A percentile compares a stretch with the other conserved stretches of the same genome.
Conservation (phyloP, 2,113 vertebrate species). For the Mastomys coucha region DNA sequence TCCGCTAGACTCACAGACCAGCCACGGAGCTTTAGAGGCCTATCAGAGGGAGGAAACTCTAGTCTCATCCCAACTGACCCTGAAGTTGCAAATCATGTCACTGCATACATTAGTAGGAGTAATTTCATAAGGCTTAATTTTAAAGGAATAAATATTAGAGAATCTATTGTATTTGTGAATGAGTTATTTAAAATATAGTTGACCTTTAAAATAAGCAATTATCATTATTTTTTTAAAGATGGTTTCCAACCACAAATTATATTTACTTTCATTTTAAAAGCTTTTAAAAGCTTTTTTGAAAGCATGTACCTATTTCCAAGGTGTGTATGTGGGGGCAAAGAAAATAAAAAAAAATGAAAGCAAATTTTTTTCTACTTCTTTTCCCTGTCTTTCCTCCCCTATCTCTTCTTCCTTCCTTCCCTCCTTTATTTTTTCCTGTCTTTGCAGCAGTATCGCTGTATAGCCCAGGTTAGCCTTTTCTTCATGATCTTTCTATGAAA, state of each 20-base stretch:
- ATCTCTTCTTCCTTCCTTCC: background rate
- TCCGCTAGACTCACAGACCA: constrained; percentile 3
- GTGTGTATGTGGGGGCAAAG: background rate
- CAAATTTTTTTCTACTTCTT: too few species aligned
- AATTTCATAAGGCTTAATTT: constrained; percentile 48
- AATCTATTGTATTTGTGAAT: constrained; percentile 60
- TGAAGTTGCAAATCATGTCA: background rate
- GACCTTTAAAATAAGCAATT: constrained; percentile 57
- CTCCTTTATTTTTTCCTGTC: background rate
- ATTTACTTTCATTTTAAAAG: constrained; percentile 25
- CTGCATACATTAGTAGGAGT: background rate
- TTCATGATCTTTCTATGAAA: background rate
- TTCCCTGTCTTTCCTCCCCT: background rate
- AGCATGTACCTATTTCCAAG: constrained; percentile 48
- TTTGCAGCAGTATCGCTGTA: background rate
- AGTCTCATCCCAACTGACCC: background rate
- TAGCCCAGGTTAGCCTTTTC: background rate
- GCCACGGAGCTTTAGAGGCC: constrained; percentile 7
- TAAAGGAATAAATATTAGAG: constrained; percentile 47
- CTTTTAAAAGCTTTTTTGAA: constrained; percentile 21
- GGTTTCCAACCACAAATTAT: constrained; percentile 47
- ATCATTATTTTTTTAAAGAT: constrained; percentile 41
- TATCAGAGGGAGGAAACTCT: constrained; percentile 33
- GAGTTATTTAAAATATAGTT: constrained; percentile 65
- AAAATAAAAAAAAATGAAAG: background rate